These are phyloP conservation scores for Hippocampus zosterae DNA, from an alignment of 2,113 vertebrate species.

Conservation along the genomic window DNA sequence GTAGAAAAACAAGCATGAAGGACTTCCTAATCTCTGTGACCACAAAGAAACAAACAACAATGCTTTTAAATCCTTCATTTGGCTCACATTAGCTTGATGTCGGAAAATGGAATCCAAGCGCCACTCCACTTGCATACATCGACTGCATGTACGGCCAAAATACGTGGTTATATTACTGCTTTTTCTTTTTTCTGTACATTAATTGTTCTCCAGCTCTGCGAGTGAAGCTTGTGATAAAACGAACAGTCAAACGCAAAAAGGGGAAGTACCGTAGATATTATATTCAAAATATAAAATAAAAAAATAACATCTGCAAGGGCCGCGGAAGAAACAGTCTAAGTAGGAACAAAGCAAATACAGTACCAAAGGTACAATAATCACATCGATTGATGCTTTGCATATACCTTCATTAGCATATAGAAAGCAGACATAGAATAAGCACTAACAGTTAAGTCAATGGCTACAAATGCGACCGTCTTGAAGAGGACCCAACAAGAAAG, in stretches of 20 bases:
- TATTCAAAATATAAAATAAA: slow-evolving; percentile 5
- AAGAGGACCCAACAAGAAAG: slow-evolving; percentile 32
- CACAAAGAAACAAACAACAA: slow-evolving; percentile 39
- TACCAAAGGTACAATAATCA: slow-evolving; percentile 57
- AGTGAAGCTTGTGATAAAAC: slow-evolving; percentile 49
- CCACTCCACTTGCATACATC: slow-evolving; percentile 29
- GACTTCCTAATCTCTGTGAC: slow-evolving; percentile 52
- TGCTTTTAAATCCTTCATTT: slow-evolving; percentile 64
- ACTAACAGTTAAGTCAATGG: slow-evolving; percentile 61
- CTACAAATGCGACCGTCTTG: slow-evolving; percentile 61
- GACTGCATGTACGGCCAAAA: slow-evolving; percentile 49
- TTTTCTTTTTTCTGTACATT: slow-evolving; percentile 41
- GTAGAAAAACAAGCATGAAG: background rate
- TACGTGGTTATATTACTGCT: slow-evolving; percentile 55
- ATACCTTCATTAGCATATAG: slow-evolving; percentile 38
- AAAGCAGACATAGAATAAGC: slow-evolving; percentile 41
- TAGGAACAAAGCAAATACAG: slow-evolving; percentile 58
- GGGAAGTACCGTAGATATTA: slow-evolving; percentile 44
- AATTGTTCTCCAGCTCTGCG: slow-evolving; percentile 52
- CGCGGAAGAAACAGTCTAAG: slow-evolving; percentile 45
- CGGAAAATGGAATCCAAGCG: slow-evolving; percentile 47
- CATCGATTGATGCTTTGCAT: slow-evolving; percentile 41
- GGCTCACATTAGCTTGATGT: slow-evolving; percentile 63
- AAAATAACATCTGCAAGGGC: slow-evolving; percentile 36
- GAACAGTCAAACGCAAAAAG: slow-evolving; percentile 42